Percentiles rank a stretch among this genome's conserved stretches.
Evolutionary conservation across 2,888 invertebrate species (phyloP).

Genomic region (Harpalus rufipes): DNA sequence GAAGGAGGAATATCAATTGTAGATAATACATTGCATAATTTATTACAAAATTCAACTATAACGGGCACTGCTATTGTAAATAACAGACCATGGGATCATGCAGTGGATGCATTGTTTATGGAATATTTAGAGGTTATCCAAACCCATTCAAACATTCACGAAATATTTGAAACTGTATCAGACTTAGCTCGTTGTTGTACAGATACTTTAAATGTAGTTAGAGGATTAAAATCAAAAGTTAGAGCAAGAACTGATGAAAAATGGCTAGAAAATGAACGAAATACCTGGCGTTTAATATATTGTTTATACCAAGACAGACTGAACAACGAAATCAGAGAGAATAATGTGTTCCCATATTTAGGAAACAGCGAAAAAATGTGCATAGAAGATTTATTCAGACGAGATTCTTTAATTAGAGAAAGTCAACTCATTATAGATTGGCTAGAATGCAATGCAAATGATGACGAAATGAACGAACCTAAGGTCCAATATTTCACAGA

Average conservation of each 20-base stretch:
- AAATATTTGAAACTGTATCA: conserved; percentile 74
- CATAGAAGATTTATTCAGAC: conserved; percentile 80
- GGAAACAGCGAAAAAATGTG: conserved; percentile 81
- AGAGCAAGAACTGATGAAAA: conserved; percentile 72
- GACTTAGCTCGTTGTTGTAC: conserved; percentile 76
- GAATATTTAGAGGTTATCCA: conserved; percentile 76
- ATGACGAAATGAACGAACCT: conserved; percentile 75
- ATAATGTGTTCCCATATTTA: conserved; percentile 73
- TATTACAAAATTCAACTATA: conserved; percentile 70
- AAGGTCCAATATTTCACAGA: conserved; percentile 88
- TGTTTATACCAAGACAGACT: conserved; percentile 91
- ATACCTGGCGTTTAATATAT: conserved; percentile 92
- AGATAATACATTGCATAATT: conserved; percentile 67
- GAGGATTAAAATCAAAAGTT: conserved; percentile 74
- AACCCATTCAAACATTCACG: conserved; percentile 73
- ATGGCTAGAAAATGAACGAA: conserved; percentile 89
- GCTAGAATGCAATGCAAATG: conserved; percentile 90
- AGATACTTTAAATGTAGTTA: conserved; percentile 74
- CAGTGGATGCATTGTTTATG: conserved; percentile 74
- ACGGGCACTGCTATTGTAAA: conserved; percentile 74
- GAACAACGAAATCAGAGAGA: conserved; percentile 75
- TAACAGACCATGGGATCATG: conserved; percentile 73
- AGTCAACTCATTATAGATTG: conserved; percentile 94
- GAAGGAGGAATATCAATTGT: conserved; percentile 67
- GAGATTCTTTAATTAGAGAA: conserved; percentile 80